These are phyloP conservation scores for Crotalus helleri DNA, from an alignment of 2,113 vertebrate species.

Conservation along the genomic window DNA sequence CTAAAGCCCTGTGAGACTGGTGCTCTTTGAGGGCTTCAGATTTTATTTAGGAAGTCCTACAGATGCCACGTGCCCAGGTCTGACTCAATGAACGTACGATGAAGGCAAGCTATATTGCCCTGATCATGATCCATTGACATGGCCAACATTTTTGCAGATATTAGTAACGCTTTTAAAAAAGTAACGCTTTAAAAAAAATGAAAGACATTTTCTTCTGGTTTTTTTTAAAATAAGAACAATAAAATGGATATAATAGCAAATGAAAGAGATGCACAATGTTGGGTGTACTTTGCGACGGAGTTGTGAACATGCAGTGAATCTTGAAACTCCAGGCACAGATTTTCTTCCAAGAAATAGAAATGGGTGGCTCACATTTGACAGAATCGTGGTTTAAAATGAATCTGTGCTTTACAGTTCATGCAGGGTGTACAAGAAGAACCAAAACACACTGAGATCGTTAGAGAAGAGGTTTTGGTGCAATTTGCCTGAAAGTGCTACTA, in stretches of 20 bases:
- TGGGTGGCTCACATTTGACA: not conserved
- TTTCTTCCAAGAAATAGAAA: constrained; percentile 6
- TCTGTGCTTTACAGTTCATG: constrained; percentile 20
- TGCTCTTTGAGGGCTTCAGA: not conserved
- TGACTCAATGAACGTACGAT: not conserved
- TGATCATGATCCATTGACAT: too few species aligned
- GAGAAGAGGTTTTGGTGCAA: constrained; percentile 16
- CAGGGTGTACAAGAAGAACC: constrained; percentile 10
- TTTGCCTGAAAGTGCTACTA: not conserved
- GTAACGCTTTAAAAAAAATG: too few species aligned
- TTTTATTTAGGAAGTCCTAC: not conserved
- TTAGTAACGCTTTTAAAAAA: not conserved
- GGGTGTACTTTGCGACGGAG: not conserved
- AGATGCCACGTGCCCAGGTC: not conserved
- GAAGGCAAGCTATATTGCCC: not conserved
- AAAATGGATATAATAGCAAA: not conserved
- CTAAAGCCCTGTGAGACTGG: not conserved
- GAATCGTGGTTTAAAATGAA: not conserved
- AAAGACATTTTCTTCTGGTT: not conserved
- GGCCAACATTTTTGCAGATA: not conserved
- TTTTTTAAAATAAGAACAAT: not conserved
- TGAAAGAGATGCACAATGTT: too few species aligned
- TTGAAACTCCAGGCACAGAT: not conserved
- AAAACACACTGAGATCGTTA: not conserved
- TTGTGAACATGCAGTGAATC: not conserved